Base-by-base conservation (phyloP, 1,140 invertebrate genomes). In the Calycopis cecrops region DNA sequence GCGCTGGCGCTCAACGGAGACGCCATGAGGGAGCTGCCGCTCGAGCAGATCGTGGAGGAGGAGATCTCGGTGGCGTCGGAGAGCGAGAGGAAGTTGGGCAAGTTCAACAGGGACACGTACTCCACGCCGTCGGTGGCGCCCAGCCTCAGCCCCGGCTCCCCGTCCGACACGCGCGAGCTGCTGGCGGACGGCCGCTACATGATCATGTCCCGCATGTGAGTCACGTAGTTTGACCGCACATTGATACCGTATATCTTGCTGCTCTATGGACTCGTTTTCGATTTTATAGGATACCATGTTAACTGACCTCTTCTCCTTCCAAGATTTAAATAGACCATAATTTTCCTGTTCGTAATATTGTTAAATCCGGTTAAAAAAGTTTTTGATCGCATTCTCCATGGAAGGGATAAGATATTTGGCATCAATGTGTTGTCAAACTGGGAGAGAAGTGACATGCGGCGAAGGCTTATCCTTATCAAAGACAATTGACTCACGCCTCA, bases 101-200 rank as follows among this genome's bases (percentile, higher is more conserved):
- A 71, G 50, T 88, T 85, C 57, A 87, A 87, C 69, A 78, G 76
- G 52, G 87, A 88, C 52, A 85, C 85, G 12, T 88, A 79, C 55
- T 85, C 83, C 3, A 78, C 73, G 33, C 76, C 79, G 9, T 91
- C 90, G 0, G 91, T 90, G 10, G 91, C 90, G 28, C 90, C 89
- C 38, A 92, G 90, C 64, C 76, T 93, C 4, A 93, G 91, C 60
- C 91, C 92, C 0, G 90, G 91, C 1, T 91, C 91, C 7, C 92
- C 92, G 0, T 91, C 91, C 21, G 92, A 93, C 73, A 92, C 92
- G 0, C 85, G 90, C 40, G 92, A 93, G 69, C 76, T 93, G 12
- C 72, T 93, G 1, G 71, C 83, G 4, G 89, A 90, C 65, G 89
- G 88, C n/a, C 81, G 88, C 50, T 88, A 90, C 68, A 82, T 89